Evolutionary conservation across 2,888 invertebrate species (phyloP).

Genomic region (Agelastica alni): DNA sequence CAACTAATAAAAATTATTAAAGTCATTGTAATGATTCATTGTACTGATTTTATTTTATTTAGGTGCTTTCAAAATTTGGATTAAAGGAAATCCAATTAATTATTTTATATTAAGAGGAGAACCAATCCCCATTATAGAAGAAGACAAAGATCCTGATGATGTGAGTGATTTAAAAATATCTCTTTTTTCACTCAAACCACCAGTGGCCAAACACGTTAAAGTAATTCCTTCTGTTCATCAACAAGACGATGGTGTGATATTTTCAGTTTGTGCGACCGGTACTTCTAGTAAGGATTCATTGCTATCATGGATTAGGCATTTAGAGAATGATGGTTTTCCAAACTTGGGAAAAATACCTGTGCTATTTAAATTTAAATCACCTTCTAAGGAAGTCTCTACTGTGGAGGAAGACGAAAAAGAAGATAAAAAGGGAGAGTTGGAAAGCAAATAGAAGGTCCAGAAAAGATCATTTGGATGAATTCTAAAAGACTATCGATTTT

Average conservation of each 20-base stretch:
- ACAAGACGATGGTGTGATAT: conserved; percentile 89
- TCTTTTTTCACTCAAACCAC: conserved; percentile 57
- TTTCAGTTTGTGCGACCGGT: conserved; percentile 89
- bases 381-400: conserved; percentile 56
- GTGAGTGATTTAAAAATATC: conserved; percentile 70
- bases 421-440: conserved; percentile 11
- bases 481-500: no score
- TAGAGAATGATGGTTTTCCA: conserved; percentile 78
- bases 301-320: conserved; percentile 85
- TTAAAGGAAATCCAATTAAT: conserved; percentile 73
- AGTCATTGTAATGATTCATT: no score
- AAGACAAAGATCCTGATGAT: conserved; percentile 70
- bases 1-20: no score
- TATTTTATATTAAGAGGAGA: conserved; percentile 84
- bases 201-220: conserved; percentile 50
- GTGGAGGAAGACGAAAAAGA: conserved; percentile 22
- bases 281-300: conserved; percentile 88
- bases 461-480: no score
- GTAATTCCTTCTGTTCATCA: conserved; percentile 77
- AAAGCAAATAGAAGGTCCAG: no score
- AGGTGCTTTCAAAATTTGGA: conserved; percentile 78
- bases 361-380: conserved; percentile 78
- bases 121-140: conserved; percentile 59
- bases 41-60: conserved; percentile 9
- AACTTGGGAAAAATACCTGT: conserved; percentile 75